Percentiles rank a stretch among this genome's conserved stretches.
Conservation (phyloP, 1,140 invertebrate species). For the Anastrepha obliqua region DNA sequence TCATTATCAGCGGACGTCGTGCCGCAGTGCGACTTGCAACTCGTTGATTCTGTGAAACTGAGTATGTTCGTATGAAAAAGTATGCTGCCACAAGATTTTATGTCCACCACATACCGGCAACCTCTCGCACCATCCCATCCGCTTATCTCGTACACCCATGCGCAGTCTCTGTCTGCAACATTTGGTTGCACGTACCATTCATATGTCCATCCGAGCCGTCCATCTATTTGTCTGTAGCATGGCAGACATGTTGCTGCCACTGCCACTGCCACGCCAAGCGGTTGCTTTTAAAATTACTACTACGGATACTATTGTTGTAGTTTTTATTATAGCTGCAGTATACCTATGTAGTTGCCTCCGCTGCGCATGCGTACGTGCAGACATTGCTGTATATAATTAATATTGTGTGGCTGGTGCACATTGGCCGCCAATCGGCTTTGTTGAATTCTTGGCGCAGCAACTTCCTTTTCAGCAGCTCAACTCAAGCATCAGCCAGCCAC, state of each 20-base stretch:
- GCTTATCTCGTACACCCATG: conserved; percentile 38
- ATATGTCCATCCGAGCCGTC: conserved; percentile 43
- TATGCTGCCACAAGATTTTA: neutral
- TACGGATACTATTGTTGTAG: neutral
- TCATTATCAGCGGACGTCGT: conserved; percentile 45
- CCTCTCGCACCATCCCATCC: neutral
- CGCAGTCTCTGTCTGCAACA: conserved; percentile 10
- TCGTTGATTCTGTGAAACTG: neutral
- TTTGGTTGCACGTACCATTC: conserved; percentile 49
- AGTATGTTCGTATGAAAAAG: neutral
- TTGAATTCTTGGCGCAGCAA: conserved; percentile 39
- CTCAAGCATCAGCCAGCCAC: neutral
- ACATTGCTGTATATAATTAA: conserved; percentile 49
- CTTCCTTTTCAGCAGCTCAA: conserved; percentile 32
- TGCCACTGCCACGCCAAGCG: conserved; percentile 23
- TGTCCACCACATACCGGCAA: too few species aligned
- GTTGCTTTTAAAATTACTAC: conserved; percentile 26
- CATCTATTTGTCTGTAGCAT: conserved; percentile 47
- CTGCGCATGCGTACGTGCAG: conserved; percentile 54
- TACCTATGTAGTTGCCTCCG: neutral
- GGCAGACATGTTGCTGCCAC: conserved; percentile 46
- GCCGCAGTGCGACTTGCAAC: conserved; percentile 34
- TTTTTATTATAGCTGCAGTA: neutral
- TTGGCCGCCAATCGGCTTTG: conserved; percentile 29
- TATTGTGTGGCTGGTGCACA: conserved; percentile 35